These are phyloP conservation scores for Acrocephalus kingi DNA, from an alignment of 2,113 vertebrate genomes.

Conservation along the genomic window DNA sequence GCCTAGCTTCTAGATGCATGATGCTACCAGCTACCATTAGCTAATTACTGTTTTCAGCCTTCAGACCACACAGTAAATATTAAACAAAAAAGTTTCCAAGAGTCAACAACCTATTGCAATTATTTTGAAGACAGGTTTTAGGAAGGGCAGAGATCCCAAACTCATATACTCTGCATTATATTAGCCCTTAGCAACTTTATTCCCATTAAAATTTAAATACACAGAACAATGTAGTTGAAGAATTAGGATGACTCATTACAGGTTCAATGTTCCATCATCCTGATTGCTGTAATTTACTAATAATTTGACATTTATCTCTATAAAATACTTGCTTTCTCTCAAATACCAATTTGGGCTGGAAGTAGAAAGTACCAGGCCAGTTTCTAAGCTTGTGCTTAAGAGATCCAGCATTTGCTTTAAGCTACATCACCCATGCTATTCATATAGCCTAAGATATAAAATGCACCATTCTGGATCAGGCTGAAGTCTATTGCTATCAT, in stretches of 20 bases:
- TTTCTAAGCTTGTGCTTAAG: neutral
- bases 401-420: neutral
- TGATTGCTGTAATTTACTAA: neutral
- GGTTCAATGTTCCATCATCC: neutral
- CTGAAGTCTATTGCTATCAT: neutral
- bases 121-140: neutral
- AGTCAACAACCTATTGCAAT: neutral
- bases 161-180: neutral
- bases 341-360: neutral
- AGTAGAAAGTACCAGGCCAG: neutral
- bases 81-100: neutral
- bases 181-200: neutral
- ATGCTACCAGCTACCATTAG: neutral
- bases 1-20: neutral
- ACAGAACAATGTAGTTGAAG: neutral
- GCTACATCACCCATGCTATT: neutral
- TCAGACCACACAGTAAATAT: neutral
- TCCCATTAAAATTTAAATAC: neutral
- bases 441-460: neutral
- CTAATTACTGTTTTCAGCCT: neutral
- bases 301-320: neutral
- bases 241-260: neutral
- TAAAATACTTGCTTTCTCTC: neutral
- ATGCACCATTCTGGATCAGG: neutral
- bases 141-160: neutral